A percentile compares a stretch with the other conserved stretches of the same genome.
Evolutionary conservation across 2,888 invertebrate genomes (phyloP).

Genomic region (Epistrophe eligans): DNA sequence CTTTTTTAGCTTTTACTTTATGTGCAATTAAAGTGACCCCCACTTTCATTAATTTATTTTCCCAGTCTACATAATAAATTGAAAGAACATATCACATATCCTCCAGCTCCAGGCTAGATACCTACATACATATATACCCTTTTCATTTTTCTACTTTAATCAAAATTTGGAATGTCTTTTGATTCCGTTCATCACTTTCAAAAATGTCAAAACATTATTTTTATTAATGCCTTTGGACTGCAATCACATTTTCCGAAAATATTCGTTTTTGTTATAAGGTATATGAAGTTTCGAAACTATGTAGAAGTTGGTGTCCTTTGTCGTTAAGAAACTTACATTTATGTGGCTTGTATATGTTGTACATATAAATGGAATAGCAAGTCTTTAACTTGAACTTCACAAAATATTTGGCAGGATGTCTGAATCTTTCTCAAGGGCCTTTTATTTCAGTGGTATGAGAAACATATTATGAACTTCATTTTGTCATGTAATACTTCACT

Average conservation of each 20-base stretch:
- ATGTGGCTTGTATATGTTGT: constrained; percentile 20
- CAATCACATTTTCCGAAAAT: constrained; percentile 49
- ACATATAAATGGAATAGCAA: not conserved
- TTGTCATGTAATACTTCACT: constrained; percentile 50
- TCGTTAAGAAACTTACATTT: constrained; percentile 48
- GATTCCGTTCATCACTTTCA: not conserved
- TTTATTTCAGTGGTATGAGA: not conserved
- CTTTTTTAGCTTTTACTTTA: not conserved
- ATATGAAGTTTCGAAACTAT: constrained; percentile 29
- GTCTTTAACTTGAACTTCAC: constrained; percentile 20
- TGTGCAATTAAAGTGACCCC: constrained; percentile 10
- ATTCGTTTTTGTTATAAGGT: constrained; percentile 2
- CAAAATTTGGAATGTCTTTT: constrained; percentile 11
- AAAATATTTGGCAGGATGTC: constrained; percentile 1
- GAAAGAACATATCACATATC: not conserved
- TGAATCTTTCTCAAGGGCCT: not conserved
- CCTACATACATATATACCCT: not conserved
- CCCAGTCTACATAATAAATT: not conserved
- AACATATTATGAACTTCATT: constrained; percentile 53
- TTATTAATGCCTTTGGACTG: constrained; percentile 37
- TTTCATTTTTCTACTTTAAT: not conserved
- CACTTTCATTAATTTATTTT: constrained; percentile 1
- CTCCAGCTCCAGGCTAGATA: not conserved
- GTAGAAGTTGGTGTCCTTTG: constrained; percentile 9
- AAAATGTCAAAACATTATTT: constrained; percentile 28